phyloP scores from a whole-genome alignment of 2,113 vertebrate genomes.

The Serilophus lunatus region DNA sequence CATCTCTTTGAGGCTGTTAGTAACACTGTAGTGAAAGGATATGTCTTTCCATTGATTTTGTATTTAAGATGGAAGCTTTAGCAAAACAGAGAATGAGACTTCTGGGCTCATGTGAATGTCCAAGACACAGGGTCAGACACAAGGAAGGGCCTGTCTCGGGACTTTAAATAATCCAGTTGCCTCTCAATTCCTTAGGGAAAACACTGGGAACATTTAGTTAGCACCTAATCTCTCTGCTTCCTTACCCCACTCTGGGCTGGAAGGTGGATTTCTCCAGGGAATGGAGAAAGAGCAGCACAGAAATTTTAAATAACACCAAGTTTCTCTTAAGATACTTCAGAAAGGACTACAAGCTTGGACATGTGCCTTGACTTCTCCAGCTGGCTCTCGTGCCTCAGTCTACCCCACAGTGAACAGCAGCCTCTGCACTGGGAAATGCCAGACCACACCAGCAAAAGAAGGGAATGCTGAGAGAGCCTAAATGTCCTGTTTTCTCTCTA shows the following conservation, averaged over 20 bases:
- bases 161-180: conserved; percentile 8
- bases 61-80: conserved; percentile 85
- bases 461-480: neutral
- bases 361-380: neutral
- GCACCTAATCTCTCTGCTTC: conserved; percentile 45
- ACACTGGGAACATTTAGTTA: conserved; percentile 35
- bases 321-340: neutral
- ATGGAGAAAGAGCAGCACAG: neutral
- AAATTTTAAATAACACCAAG: neutral
- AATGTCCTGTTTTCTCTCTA: neutral
- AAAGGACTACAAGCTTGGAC: neutral
- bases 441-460: neutral
- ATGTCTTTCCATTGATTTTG: conserved; percentile 74
- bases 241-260: neutral
- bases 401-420: neutral
- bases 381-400: neutral
- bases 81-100: conserved; percentile 64
- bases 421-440: neutral
- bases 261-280: conserved; percentile 16
- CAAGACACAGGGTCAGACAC: conserved; percentile 50
- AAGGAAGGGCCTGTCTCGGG: conserved; percentile 37
- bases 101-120: neutral
- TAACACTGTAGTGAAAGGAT: conserved; percentile 93
- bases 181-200: neutral
- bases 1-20: conserved; percentile 84